These are phyloP conservation scores for Gryllus bimaculatus DNA, from an alignment of 1,140 invertebrate genomes.

Conservation along the genomic window DNA sequence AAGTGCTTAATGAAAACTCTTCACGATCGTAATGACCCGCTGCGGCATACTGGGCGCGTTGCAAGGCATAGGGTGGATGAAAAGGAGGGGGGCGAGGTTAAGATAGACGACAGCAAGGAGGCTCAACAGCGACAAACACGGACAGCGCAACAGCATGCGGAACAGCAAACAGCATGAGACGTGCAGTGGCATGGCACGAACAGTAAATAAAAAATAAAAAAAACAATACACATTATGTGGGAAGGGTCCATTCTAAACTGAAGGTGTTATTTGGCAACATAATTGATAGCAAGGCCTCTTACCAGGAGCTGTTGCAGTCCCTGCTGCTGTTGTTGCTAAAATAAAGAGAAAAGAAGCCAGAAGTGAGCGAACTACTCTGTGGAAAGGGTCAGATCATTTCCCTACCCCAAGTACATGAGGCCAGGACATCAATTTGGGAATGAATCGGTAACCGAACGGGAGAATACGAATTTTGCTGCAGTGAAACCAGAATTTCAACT, in stretches of 20 bases:
- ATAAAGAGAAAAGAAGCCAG: slow-evolving; percentile 12
- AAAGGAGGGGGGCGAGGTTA: background rate
- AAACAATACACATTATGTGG: background rate
- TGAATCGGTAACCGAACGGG: too few relatives aligned
- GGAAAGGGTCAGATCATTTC: background rate
- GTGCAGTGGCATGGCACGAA: background rate
- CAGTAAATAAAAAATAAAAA: background rate
- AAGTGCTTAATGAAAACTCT: background rate
- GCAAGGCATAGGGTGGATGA: too few relatives aligned
- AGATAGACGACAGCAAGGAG: background rate
- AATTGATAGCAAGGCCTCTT: slow-evolving; percentile 17
- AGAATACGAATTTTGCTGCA: too few relatives aligned
- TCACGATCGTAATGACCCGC: background rate
- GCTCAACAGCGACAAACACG: background rate
- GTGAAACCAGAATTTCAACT: too few relatives aligned
- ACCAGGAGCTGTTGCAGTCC: slow-evolving; percentile 30
- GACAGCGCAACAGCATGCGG: background rate
- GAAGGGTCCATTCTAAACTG: background rate
- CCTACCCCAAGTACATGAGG: too few relatives aligned
- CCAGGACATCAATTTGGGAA: too few relatives aligned
- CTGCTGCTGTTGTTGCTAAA: slow-evolving; percentile 31
- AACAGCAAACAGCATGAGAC: background rate
- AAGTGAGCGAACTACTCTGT: background rate
- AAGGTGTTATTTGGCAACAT: background rate
- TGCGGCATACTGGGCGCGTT: background rate